These are phyloP conservation scores for Drosophila ficusphila DNA, from an alignment of 1,140 invertebrate species.

Conservation along the genomic window DNA sequence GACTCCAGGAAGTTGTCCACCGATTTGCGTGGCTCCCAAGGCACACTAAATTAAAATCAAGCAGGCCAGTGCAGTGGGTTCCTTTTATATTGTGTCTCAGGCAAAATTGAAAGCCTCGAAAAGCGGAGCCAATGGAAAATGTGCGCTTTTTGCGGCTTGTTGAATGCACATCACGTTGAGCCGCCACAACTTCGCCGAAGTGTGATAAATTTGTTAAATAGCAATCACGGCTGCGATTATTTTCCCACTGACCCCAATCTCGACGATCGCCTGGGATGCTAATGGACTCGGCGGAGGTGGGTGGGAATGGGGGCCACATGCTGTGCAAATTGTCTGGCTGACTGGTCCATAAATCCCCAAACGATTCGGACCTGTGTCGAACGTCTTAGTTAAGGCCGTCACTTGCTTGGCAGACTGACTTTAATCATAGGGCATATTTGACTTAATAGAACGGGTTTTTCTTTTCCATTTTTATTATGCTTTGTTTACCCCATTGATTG, in stretches of 20 bases:
- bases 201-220: slow-evolving; percentile 48
- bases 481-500: neutral
- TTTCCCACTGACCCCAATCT: slow-evolving; percentile 41
- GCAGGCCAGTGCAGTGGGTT: neutral
- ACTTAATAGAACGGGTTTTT: slow-evolving; percentile 56
- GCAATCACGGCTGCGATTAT: slow-evolving; percentile 36
- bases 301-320: slow-evolving; percentile 45
- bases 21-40: neutral
- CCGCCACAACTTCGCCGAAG: slow-evolving; percentile 36
- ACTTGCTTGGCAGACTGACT: slow-evolving; percentile 52
- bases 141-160: slow-evolving; percentile 4
- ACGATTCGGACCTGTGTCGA: slow-evolving; percentile 48
- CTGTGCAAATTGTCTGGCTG: slow-evolving; percentile 71
- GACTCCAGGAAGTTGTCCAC: slow-evolving; percentile 8
- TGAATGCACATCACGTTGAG: slow-evolving; percentile 40
- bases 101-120: slow-evolving; percentile 3
- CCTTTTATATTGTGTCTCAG: slow-evolving; percentile 10
- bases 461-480: too few species aligned
- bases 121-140: slow-evolving; percentile 6
- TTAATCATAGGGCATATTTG: slow-evolving; percentile 68
- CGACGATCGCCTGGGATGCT: slow-evolving; percentile 22
- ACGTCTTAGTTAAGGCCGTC: slow-evolving; percentile 66
- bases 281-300: slow-evolving; percentile 6
- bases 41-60: neutral
- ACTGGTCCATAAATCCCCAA: slow-evolving; percentile 37